A percentile compares a stretch with the other conserved stretches of the same genome.
Conservation (phyloP, 1,140 invertebrate species). For the Cephus cinctus region DNA sequence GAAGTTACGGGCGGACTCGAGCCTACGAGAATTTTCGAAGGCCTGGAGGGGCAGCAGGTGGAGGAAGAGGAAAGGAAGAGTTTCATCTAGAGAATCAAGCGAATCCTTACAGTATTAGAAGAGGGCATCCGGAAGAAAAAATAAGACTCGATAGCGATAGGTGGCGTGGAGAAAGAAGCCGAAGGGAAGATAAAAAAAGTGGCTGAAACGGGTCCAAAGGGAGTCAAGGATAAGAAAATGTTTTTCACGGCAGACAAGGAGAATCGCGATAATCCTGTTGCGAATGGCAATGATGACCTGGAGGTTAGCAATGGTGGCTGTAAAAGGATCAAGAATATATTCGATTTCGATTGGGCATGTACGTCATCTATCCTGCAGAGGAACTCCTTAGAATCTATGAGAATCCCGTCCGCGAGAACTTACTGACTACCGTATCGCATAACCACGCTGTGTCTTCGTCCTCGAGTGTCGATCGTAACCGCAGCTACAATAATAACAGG, state of each 20-base stretch:
- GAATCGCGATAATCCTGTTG: not conserved
- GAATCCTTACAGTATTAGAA: too few relatives aligned
- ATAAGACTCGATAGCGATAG: too few relatives aligned
- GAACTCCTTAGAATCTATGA: conserved; percentile 54
- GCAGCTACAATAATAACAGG: not conserved
- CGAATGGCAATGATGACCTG: conserved; percentile 21
- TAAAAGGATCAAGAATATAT: not conserved
- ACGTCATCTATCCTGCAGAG: conserved; percentile 58
- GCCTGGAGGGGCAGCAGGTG: too few relatives aligned
- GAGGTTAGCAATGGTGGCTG: conserved; percentile 10
- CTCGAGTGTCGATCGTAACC: conserved; percentile 9
- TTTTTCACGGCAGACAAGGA: conserved; percentile 9
- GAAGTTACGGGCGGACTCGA: not conserved
- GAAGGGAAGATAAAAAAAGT: not conserved
- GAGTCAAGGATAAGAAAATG: conserved; percentile 8
- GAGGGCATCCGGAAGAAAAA: too few relatives aligned
- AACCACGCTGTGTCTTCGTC: conserved; percentile 9
- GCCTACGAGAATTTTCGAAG: too few relatives aligned
- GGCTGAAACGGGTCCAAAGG: not conserved
- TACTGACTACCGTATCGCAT: conserved; percentile 24
- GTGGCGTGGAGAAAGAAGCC: too few relatives aligned
- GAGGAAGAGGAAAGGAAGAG: too few relatives aligned
- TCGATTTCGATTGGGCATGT: conserved; percentile 46
- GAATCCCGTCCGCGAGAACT: conserved; percentile 32
- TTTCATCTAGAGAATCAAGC: too few relatives aligned